Evolutionary conservation across 2,113 vertebrate species (phyloP), one percentile per base, ranked within the genome.

Genomic region (Ahaetulla prasina): DNA sequence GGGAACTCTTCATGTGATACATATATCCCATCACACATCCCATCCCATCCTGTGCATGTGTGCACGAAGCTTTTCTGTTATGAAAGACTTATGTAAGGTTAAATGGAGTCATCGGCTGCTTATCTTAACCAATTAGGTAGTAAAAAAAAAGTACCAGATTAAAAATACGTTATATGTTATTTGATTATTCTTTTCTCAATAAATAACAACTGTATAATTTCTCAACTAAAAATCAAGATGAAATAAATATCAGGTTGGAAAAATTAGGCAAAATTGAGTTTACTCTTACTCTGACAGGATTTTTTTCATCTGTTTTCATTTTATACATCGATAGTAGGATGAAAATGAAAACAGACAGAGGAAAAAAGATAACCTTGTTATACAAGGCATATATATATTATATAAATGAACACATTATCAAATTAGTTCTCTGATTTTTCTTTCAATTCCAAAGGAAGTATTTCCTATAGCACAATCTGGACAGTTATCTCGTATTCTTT

Each of bases 401-500:
- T 53, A 92, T 92, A 88, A 92, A 74, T 30, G 50, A 30, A 74
- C 68, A 3, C 60, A 10, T 4, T 68, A 20, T 2, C 91, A 22
- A 68, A 1, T 89, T 22, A 57, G 18, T 0, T 0, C 54, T 1
- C 22, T 89, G 63, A 68, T 35, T n/a, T 80, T 80, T 80, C 2
- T 63, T 94, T 43, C 80, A 10, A 14, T 54, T 93, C 92, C 49
- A 85, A 92, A 87, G 0, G 0, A 2, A 0, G 49, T 55, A 12
- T 55, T 93, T 88, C 50, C 89, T 92, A 43, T 20, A 52, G 7
- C 8, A 63, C 1, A 7, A 27, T 0, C 12, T 5, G 63, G 90
- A 92, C 27, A 27, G 35, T 68, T 86, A 91, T 49, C 84, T 50
- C 55, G 57, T 94, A 94, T 91, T 94, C 80, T 91, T 6, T 52